These are phyloP conservation scores for Synchiropus splendidus DNA, from an alignment of 2,113 vertebrate genomes.

Conservation along the genomic window DNA sequence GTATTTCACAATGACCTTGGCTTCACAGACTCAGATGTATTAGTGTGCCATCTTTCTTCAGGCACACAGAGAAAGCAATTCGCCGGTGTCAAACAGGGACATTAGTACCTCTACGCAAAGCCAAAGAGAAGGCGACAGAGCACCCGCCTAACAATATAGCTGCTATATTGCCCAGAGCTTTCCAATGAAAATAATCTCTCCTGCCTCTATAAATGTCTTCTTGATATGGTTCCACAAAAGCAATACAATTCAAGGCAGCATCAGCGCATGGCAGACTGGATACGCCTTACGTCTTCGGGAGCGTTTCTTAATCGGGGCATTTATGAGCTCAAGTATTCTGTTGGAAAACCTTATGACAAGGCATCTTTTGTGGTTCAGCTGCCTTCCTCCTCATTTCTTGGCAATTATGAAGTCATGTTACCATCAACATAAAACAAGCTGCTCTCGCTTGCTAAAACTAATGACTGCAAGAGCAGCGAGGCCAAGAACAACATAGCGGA, in stretches of 20 bases:
- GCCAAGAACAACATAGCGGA: slow-evolving; percentile 15
- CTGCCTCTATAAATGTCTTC: slow-evolving; percentile 45
- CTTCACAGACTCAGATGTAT: slow-evolving; percentile 61
- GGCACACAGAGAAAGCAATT: slow-evolving; percentile 59
- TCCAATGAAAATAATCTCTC: slow-evolving; percentile 59
- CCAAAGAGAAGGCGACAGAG: slow-evolving; percentile 62
- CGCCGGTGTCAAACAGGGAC: slow-evolving; percentile 62
- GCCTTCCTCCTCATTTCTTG: slow-evolving; percentile 1
- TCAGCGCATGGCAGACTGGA: slow-evolving; percentile 42
- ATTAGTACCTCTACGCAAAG: slow-evolving; percentile 54
- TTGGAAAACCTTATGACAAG: slow-evolving; percentile 24
- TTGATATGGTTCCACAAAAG: slow-evolving; percentile 49
- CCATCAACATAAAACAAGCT: slow-evolving; percentile 42
- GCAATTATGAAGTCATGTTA: slow-evolving; percentile 37
- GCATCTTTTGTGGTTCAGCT: slow-evolving; percentile 2
- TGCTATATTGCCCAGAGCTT: slow-evolving; percentile 54
- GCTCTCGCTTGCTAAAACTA: slow-evolving; percentile 31
- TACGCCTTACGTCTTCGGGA: slow-evolving; percentile 37
- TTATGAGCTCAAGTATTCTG: slow-evolving; percentile 29
- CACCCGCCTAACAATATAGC: slow-evolving; percentile 57
- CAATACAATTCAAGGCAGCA: slow-evolving; percentile 49
- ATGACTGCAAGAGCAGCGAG: slow-evolving; percentile 8
- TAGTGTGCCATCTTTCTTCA: slow-evolving; percentile 58
- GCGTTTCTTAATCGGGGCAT: slow-evolving; percentile 50
- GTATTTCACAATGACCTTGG: slow-evolving; percentile 65